Base-by-base conservation (phyloP, 2,797 vertebrate genomes). In the Brachyalestes nurse region DNA sequence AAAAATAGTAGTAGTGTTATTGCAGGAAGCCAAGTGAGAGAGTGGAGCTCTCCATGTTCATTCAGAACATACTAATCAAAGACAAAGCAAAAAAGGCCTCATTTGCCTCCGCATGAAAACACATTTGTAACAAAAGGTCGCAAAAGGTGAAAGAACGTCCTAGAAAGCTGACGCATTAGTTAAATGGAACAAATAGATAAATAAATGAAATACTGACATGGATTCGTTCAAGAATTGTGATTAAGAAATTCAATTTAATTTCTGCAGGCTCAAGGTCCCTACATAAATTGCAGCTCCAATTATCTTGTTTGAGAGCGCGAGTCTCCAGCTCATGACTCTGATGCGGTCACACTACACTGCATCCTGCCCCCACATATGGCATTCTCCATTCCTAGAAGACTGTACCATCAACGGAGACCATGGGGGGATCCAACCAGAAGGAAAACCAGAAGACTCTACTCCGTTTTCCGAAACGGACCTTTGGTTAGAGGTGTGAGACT, bases 281-380 rank as follows among this genome's bases (percentile, higher is more conserved):
- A 86, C 92, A 93, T 91, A 90, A 89, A 78, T 57, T 72, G 25
- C 78, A 82, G 87, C 87, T 90, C 88, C 87, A 90, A 90, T 92
- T 88, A 90, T 77, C 76, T 87, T 81, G 67, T 88, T 71, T 49
- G 45, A 79, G 42, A 85, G 55, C 42, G 49, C 78, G 55, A 90
- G 82, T 70, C 75, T 82, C 58, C 55, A 83, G 79, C 81, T 88
- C 85, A 78, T 83, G 85, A 85, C 83, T 87, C 77, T 61, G 69
- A 72, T 81, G 84, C 74, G 80, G 80, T 84, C 72, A 84, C 81
- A 76, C 72, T 80, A 80, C 71, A 83, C 82, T 82, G 71, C 73
- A 85, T 87, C 79, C 74, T 42, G 84, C 84, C 77, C 77, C 83
- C 77, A 65, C 78, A 84, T 74, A 72, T 83, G 80, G 83, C 51